Base-by-base conservation (phyloP, 2,888 invertebrate species). In the Deladenus siricidicola region DNA sequence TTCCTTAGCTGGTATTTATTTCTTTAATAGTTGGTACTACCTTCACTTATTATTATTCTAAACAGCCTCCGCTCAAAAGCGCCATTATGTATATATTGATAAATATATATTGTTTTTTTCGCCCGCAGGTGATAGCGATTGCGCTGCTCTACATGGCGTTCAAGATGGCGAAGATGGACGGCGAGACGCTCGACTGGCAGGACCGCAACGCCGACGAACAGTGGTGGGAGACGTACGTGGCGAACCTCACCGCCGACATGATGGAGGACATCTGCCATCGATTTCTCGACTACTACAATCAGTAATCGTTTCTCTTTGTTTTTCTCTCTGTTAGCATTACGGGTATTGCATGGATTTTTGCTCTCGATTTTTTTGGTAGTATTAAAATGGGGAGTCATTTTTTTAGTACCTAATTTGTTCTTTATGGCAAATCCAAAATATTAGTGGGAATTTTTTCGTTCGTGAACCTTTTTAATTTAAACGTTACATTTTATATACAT, bases 201-300 rank as follows among this genome's bases (percentile, higher is more conserved):
- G 43, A 59, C 45, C 23, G 48, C 50, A 23, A 39, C 28, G 80
- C 86, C 2, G 86, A 79, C 62, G 75, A 75, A 54, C 79, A 80
- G 57, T 98, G 98, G 98, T 98, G 94, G 94, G 94, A 96, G 76
- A 89, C 89, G 87, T 92, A 92, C 79, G 90, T 96, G 0, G 89
- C 91, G 75, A 92, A 92, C 77, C 87, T 96, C 30, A 89, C 89
- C 1, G 88, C 89, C 85, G 90, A 92, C 74, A 84, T 94, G 56
- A 83, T 98, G 45, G 96, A 98, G 83, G 85, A 61, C 26, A 67
- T 73, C 8, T 68, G 72, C 28, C 73, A 73, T 52, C 60, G 55
- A 56, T 65, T 74, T 10, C 52, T 68, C 19, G 65, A 71, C 28
- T 61, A 68, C 42, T 67, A 70, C 47, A 44, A 64, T 23, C 21